Evolutionary conservation across 1,140 invertebrate genomes (phyloP), one percentile per base, ranked within the genome.

Genomic region (Chlorops oryzae): DNA sequence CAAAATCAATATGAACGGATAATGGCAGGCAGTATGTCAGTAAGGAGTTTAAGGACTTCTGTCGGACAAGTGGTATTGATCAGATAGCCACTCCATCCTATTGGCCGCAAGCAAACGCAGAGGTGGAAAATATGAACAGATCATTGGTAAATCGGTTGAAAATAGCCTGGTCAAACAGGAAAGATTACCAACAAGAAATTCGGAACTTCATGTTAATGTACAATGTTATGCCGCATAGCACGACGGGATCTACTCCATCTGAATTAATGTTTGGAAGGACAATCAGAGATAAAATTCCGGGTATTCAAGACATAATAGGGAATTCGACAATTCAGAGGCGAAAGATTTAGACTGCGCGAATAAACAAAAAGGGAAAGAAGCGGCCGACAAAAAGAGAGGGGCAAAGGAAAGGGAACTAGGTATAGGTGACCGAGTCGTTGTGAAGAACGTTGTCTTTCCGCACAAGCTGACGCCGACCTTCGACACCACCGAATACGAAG

Each of bases 21-120:
- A 32, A 47, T 37, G 18, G 37, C 40, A 47, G 34, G 32, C 43
- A 51, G 46, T 51, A 51, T 22, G 40, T 47, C 7, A 51, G 42
- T 39, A 5, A 17, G 10, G 17, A 39, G 9, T 51, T 45, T 9
- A 24, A 44, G 38, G 22, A 51, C 9, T 50, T 41, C n/a, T 42
- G 48, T 12, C 32, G 21, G 27, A 43, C 22, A 2, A 50, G 37
- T 35, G 27, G 22, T 25, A 46, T 51, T 39, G 3, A 18, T 27
- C 12, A 28, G 23, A 51, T 51, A 45, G 46, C 15, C 21, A 51
- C 43, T 7, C 42, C 32, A 38, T 42, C 50, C 32, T 45, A 51
- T 38, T 51, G 41, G 50, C 42, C 42, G 35, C 42, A 24, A n/a
- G n/a, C n/a, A 24, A 45, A 39, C 18, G 49, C 28, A 12, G 40